Evolutionary conservation across 2,888 invertebrate species (phyloP), one percentile per base, ranked within the genome.

Genomic region (Mechanitis messenoides): DNA sequence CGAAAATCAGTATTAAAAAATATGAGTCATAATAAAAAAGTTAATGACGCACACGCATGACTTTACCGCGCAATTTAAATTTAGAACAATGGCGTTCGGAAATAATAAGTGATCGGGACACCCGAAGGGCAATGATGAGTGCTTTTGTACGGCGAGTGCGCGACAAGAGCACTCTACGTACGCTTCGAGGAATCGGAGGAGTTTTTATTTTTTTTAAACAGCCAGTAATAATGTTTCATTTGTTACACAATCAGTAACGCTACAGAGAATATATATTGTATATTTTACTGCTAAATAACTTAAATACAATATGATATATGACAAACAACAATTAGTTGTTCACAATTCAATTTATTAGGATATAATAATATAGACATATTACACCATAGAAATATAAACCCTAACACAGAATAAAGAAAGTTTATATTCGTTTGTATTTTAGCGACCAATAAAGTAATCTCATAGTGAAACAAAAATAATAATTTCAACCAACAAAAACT

Each of bases 21-120:
- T 50, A 31, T 28, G 31, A 31, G 50, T 56, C 42, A 56, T 60
- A 45, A 46, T 63, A 67, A 67, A 66, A 65, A 59, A 56, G 55
- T 63, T 66, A 68, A 69, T 68, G 62, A 70, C 65, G 68, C 68
- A 65, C 71, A 71, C 71, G 68, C 70, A 69, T 70, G 67, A 62
- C 62, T 72, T 69, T 71, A 67, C 68, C 72, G 71, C 71, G 71
- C 70, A 68, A 69, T 74, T 70, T 72, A 71, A 74, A 72, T 73
- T 74, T 72, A 71, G 74, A 80, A 81, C 76, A 81, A 81, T 79
- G 69, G 72, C 71, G 72, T 75, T 74, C 74, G 76, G 75, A 79
- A 77, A 78, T 78, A 78, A 78, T 77, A 80, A 82, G 81, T 79
- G 81, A 81, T 81, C 77, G 69, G 70, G 71, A 72, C 73, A 74